phyloP scores from a whole-genome alignment of 2,797 vertebrate genomes.

The Anas bahamensis region DNA sequence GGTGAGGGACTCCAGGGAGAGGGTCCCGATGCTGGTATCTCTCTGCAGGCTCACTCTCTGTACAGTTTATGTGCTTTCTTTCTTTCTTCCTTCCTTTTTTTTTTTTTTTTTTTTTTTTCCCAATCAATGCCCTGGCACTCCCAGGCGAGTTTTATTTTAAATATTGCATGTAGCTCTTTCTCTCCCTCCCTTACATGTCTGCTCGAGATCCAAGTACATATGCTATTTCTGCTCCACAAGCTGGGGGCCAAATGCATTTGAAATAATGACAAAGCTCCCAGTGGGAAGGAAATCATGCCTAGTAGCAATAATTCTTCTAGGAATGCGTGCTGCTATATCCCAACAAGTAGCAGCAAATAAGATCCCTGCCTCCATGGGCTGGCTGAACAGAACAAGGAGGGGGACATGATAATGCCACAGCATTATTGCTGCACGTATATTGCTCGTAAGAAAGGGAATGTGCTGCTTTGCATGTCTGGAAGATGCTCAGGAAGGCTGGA shows the following conservation, averaged over 20 bases:
- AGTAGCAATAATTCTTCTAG: not conserved
- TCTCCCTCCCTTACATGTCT: not conserved
- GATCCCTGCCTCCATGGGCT: not conserved
- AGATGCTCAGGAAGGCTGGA: not conserved
- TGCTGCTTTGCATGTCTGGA: accelerated
- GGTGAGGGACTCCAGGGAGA: not conserved
- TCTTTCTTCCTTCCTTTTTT: not conserved
- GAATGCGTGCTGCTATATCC: accelerated
- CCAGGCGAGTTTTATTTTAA: not conserved
- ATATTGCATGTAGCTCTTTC: no score
- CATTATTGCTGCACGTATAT: accelerated
- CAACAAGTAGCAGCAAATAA: not conserved
- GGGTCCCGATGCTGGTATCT: not conserved
- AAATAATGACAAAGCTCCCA: not conserved
- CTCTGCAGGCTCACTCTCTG: not conserved
- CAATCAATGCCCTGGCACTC: not conserved
- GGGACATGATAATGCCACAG: not conserved
- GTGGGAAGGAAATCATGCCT: not conserved
- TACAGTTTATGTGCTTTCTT: not conserved
- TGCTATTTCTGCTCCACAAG: not conserved
- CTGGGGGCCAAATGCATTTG: not conserved
- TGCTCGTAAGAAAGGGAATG: accelerated
- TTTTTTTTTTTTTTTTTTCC: not conserved
- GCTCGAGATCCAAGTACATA: not conserved
- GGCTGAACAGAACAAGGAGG: not conserved